Evolutionary conservation across 2,888 invertebrate species (phyloP).

Genomic region (Campaea margaritaria): DNA sequence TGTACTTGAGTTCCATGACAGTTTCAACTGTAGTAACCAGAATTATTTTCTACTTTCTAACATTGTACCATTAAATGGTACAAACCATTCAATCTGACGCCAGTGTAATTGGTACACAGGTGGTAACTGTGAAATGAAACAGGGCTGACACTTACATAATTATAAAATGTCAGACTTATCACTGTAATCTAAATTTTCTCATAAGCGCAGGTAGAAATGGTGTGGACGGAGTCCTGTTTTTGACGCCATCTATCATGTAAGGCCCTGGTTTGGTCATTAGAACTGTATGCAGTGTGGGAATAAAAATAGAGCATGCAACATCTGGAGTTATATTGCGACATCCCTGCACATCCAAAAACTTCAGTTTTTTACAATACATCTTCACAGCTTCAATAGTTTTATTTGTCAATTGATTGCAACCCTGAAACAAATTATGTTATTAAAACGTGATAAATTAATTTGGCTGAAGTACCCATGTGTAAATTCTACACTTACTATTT

Average conservation of each 20-base stretch:
- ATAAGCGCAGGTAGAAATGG: constrained; percentile 73
- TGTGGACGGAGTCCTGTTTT: constrained; percentile 68
- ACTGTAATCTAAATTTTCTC: constrained; percentile 72
- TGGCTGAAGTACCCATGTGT: too few relatives aligned
- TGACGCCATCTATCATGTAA: constrained; percentile 71
- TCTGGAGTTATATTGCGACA: constrained; percentile 81
- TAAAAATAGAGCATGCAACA: constrained; percentile 71
- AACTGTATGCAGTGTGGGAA: constrained; percentile 76
- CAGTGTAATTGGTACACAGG: too few relatives aligned
- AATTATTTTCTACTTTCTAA: too few relatives aligned
- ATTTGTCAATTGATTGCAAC: constrained; percentile 87
- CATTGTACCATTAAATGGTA: too few relatives aligned
- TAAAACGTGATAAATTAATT: too few relatives aligned
- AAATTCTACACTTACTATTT: too few relatives aligned
- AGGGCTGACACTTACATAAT: too few relatives aligned
- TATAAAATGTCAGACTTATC: constrained; percentile 19
- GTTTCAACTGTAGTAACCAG: too few relatives aligned
- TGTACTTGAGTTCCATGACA: too few relatives aligned
- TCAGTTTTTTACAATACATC: constrained; percentile 78
- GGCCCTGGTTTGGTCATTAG: constrained; percentile 79
- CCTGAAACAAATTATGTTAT: constrained; percentile 66
- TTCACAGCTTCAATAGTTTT: constrained; percentile 81
- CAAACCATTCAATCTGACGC: too few relatives aligned
- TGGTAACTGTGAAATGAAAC: too few relatives aligned
- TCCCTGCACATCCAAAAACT: constrained; percentile 85